Evolutionary conservation across 2,888 invertebrate species (phyloP), one percentile per base, ranked within the genome.

Genomic region (Therioaphis trifolii): DNA sequence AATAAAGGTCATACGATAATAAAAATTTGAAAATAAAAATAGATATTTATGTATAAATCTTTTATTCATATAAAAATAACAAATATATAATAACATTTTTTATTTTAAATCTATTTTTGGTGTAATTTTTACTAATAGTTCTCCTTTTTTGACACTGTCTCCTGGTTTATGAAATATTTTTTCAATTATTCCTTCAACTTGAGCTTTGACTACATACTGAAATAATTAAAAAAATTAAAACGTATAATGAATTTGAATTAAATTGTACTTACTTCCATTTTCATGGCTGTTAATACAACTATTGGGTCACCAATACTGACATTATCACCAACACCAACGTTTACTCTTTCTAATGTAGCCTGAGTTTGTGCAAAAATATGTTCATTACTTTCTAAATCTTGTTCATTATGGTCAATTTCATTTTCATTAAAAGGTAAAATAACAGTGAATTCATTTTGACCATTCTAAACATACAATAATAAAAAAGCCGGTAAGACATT

Each of bases 261-360:
- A 15, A 14, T 40, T 79, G 24, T 71, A 76, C 77, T 88, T 88
- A 92, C 92, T 91, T 99, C 99, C 99, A 99, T 99, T 91, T 99
- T 99, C 99, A 99, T 99, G 0, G 99, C 99, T 86, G 98, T 97
- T 88, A 99, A 93, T 68, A 98, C 94, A 85, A 98, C 93, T 3
- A 99, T 90, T 0, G 95, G 93, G 88, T 99, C 97, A 0, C 98
- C 98, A 88, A 93, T 92, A 85, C 93, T 92, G 4, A 99, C 97
- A 87, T 88, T 86, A 87, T 97, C 94, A 0, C 97, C 98, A 35
- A 92, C 90, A 85, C 92, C 91, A 2, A 99, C 96, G 27, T 96
- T 90, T 74, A 99, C 90, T 89, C 96, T 96, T 88, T 99, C 98
- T 63, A 99, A 91, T 21, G 98, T 92, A 1, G 99, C 99, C 0